Conservation (phyloP, 2,113 vertebrate species). For the Recurvirostra avosetta region DNA sequence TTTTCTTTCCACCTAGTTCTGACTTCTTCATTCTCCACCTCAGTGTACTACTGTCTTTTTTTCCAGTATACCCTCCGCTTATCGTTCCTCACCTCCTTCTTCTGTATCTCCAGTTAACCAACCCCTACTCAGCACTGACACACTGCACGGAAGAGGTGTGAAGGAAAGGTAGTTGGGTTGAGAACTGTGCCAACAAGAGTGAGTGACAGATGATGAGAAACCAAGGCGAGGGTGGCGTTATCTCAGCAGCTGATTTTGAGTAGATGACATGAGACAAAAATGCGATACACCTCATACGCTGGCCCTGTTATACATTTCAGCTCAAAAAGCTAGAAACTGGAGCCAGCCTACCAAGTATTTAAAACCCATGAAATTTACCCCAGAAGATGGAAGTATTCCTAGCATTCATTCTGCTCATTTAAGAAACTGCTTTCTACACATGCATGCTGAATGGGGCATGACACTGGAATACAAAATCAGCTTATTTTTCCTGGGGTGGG, state of each 20-base stretch:
- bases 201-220: neutral
- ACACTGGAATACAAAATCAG: neutral
- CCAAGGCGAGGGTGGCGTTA: accelerated
- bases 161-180: neutral
- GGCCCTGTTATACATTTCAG: neutral
- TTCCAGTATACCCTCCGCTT: neutral
- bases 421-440: neutral
- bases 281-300: accelerated
- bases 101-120: neutral
- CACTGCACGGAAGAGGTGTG: neutral
- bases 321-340: neutral
- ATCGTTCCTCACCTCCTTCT: neutral
- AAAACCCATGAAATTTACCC: neutral
- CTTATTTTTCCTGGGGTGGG: neutral
- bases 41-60: neutral
- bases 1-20: neutral
- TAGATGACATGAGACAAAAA: neutral
- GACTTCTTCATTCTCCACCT: neutral
- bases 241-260: neutral
- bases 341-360: neutral
- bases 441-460: neutral
- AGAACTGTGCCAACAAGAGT: neutral
- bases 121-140: neutral
- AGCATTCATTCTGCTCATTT: neutral
- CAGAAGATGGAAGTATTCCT: neutral